Conservation (phyloP, 1,140 invertebrate species). For the Drosophila athabasca region DNA sequence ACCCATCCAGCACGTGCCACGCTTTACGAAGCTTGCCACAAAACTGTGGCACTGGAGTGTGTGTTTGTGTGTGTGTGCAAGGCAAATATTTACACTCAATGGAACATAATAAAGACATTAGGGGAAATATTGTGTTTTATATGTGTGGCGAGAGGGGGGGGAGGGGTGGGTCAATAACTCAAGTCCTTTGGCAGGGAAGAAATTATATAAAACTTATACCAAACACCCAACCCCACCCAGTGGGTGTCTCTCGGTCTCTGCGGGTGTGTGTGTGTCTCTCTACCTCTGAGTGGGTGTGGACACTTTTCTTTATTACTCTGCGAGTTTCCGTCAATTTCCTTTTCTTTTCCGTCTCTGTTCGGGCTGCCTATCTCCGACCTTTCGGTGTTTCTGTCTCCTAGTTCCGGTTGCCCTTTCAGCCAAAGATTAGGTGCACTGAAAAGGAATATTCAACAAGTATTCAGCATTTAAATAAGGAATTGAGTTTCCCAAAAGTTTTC, state of each 20-base stretch:
- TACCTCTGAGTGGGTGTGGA: constrained; percentile 17
- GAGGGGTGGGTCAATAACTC: constrained; percentile 23
- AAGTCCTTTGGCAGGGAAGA: constrained; percentile 44
- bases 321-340: constrained; percentile 43
- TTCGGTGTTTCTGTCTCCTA: too few species aligned
- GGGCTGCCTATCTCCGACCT: constrained; percentile 1
- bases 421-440: too few species aligned
- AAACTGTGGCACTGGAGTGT: constrained; percentile 1
- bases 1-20: constrained; percentile 65
- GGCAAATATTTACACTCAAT: constrained; percentile 80
- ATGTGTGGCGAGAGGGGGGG: too few species aligned
- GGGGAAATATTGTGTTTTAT: constrained; percentile 75
- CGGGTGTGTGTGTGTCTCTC: constrained; percentile 4
- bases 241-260: constrained; percentile 4
- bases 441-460: too few species aligned
- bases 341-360: not conserved
- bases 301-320: constrained; percentile 52
- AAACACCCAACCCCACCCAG: not conserved
- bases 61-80: constrained; percentile 32
- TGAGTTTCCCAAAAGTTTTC: too few species aligned
- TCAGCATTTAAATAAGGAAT: too few species aligned
- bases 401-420: too few species aligned
- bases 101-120: constrained; percentile 82
- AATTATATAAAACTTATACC: constrained; percentile 46
- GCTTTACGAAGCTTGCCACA: constrained; percentile 54